phyloP scores from a whole-genome alignment of 2,113 vertebrate species.

The Xiphophorus hellerii region DNA sequence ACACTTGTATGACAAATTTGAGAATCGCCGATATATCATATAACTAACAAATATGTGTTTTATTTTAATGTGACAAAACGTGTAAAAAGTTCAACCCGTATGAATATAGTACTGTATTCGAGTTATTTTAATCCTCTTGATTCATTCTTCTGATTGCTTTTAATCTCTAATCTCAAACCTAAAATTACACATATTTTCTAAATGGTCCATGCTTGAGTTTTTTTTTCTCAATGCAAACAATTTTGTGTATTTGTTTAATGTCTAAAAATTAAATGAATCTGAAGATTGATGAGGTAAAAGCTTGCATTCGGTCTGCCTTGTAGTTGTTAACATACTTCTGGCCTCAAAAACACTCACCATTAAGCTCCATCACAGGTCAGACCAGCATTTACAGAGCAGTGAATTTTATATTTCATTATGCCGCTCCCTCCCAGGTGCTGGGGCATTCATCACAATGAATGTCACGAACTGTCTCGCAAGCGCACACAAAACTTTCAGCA shows the following conservation, averaged over 20 bases:
- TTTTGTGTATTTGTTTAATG: constrained; percentile 24
- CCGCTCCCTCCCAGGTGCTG: constrained; percentile 31
- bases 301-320: constrained; percentile 15
- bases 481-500: constrained; percentile 45
- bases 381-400: constrained; percentile 4
- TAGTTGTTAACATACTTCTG: constrained; percentile 16
- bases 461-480: constrained; percentile 1
- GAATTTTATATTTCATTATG: constrained; percentile 27
- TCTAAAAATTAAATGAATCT: constrained; percentile 25
- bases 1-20: too few species aligned
- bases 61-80: too few species aligned
- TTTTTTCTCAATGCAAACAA: constrained; percentile 8
- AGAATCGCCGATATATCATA: too few species aligned
- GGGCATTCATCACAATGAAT: constrained; percentile 21
- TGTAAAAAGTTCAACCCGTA: background rate
- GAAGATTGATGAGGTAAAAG: constrained; percentile 12
- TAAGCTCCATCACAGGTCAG: constrained; percentile 16
- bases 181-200: constrained; percentile 2
- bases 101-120: background rate
- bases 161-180: background rate
- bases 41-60: too few species aligned
- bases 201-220: constrained; percentile 15
- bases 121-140: too few species aligned
- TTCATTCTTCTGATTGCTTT: constrained; percentile 1
- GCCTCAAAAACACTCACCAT: constrained; percentile 17